Conservation (phyloP, 1,140 invertebrate genomes). For the Caerostris extrusa region DNA sequence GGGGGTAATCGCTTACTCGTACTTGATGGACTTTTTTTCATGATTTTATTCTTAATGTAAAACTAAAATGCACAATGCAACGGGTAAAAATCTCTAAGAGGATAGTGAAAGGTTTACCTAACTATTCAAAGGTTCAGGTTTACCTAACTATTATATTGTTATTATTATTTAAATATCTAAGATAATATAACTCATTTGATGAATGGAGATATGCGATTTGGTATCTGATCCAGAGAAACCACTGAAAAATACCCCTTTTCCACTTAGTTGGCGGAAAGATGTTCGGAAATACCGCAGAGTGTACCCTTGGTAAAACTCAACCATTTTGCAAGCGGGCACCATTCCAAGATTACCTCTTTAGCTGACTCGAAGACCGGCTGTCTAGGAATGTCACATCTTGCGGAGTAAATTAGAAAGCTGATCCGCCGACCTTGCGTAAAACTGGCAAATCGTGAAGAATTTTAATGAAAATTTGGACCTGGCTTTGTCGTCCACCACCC, state of each 20-base stretch:
- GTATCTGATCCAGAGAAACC: not conserved
- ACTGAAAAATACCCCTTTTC: not conserved
- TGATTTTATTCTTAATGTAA: too few relatives aligned
- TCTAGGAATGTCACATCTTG: constrained; percentile 39
- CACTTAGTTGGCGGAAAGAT: not conserved
- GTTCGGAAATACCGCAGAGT: not conserved
- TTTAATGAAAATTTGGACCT: constrained; percentile 42
- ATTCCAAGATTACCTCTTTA: constrained; percentile 46
- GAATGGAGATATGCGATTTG: too few relatives aligned
- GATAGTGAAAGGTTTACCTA: too few relatives aligned
- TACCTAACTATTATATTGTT: too few relatives aligned
- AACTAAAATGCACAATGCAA: too few relatives aligned
- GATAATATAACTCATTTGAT: too few relatives aligned
- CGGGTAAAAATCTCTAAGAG: too few relatives aligned
- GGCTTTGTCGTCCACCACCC: not conserved
- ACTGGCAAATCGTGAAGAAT: constrained; percentile 34
- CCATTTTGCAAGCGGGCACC: not conserved
- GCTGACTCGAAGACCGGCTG: not conserved
- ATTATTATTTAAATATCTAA: too few relatives aligned
- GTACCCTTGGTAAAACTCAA: not conserved
- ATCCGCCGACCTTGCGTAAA: constrained; percentile 18
- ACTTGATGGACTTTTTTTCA: too few relatives aligned
- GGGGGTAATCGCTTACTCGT: too few relatives aligned
- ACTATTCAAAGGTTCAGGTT: too few relatives aligned
- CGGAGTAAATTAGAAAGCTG: constrained; percentile 54